These are phyloP conservation scores for Mallateleia sp. DNA, from an alignment of 2,888 invertebrate species.

Conservation along the genomic window DNA sequence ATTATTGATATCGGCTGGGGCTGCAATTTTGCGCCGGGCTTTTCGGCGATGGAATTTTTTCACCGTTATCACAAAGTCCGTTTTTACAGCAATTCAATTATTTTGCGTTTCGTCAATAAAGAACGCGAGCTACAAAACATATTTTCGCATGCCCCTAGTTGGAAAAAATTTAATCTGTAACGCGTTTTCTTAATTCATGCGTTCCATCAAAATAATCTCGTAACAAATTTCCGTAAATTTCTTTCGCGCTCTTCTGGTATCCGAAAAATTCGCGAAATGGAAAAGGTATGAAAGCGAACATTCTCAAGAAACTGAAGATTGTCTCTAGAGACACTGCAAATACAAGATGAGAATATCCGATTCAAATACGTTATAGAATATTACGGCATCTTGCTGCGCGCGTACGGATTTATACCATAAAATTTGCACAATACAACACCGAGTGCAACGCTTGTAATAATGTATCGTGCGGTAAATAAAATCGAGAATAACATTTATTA, in stretches of 20 bases:
- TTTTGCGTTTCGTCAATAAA: too few relatives aligned
- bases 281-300: conserved; percentile 37
- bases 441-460: too few relatives aligned
- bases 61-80: background rate
- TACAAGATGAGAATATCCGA: conserved; percentile 69
- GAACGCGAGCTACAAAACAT: too few relatives aligned
- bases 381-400: conserved; percentile 40
- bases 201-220: conserved; percentile 67
- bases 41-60: background rate
- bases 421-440: conserved; percentile 11
- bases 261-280: conserved; percentile 59
- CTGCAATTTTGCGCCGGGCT: background rate
- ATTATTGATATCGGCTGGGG: conserved; percentile 40
- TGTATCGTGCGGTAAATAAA: too few relatives aligned
- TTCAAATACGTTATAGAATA: conserved; percentile 64
- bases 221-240: conserved; percentile 47
- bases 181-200: too few relatives aligned
- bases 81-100: background rate
- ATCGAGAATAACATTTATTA: too few relatives aligned
- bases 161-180: too few relatives aligned
- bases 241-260: conserved; percentile 43
- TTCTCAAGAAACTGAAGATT: conserved; percentile 63
- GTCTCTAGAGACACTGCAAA: conserved; percentile 58
- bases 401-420: conserved; percentile 49
- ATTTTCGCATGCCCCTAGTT: too few relatives aligned